Evolutionary conservation across 2,888 invertebrate species (phyloP).

Genomic region (Drosophila prostipennis): DNA sequence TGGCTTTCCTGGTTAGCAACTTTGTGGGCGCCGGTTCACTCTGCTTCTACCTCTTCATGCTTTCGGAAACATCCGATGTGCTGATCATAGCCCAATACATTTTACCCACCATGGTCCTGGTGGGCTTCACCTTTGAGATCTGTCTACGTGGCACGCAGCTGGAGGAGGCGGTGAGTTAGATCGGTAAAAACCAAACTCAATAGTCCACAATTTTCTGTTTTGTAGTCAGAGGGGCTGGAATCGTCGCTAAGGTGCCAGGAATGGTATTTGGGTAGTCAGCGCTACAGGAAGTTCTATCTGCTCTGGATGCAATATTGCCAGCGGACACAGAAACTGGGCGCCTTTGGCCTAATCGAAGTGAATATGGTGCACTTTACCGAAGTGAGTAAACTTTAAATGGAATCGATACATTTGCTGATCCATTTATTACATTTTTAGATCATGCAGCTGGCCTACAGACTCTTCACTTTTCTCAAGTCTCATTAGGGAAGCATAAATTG

Average conservation of each 20-base stretch:
- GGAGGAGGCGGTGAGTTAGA: slow-evolving; percentile 57
- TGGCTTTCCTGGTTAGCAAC: slow-evolving; percentile 36
- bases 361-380: slow-evolving; percentile 65
- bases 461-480: slow-evolving; percentile 64
- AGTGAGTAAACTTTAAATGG: slow-evolving; percentile 31
- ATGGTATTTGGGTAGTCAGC: slow-evolving; percentile 56
- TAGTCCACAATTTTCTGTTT: neutral
- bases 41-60: slow-evolving; percentile 61
- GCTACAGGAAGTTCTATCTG: slow-evolving; percentile 46
- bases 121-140: slow-evolving; percentile 55
- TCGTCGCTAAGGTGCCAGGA: slow-evolving; percentile 42
- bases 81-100: slow-evolving; percentile 26
- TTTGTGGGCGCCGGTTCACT: slow-evolving; percentile 48
- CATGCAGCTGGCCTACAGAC: slow-evolving; percentile 59
- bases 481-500: slow-evolving; percentile 1
- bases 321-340: slow-evolving; percentile 35
- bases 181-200: neutral
- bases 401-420: too few relatives aligned
- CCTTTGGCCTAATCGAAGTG: slow-evolving; percentile 50
- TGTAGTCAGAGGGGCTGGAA: slow-evolving; percentile 48
- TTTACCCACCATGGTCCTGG: slow-evolving; percentile 12
- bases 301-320: slow-evolving; percentile 61
- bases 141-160: slow-evolving; percentile 57
- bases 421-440: slow-evolving; percentile 38
- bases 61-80: slow-evolving; percentile 47